Base-by-base conservation (phyloP, 2,888 invertebrate genomes). In the Plebejus argus region DNA sequence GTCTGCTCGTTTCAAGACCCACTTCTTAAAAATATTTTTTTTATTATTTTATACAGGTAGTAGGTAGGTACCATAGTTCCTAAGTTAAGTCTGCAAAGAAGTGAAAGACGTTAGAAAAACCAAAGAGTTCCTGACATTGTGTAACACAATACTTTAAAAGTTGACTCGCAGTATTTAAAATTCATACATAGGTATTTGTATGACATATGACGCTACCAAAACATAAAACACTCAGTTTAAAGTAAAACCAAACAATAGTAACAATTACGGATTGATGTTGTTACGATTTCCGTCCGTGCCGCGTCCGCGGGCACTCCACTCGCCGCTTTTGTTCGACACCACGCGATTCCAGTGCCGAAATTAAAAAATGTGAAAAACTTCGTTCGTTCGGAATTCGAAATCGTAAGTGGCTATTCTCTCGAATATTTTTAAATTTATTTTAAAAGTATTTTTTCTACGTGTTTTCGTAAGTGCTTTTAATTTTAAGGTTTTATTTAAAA, bases 241-340 rank as follows among this genome's bases (percentile, higher is more conserved):
- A 72, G 72, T 72, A 10, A 72, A 45, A 72, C 45, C 72, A 72
- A 72, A 72, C 72, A 72, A 72, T 72, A 72, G 39, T 45, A 72
- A 45, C 72, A 45, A 72, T 72, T 72, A 72, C 71, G 35, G 45
- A 71, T 45, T 71, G 71, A 71, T 71, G 45, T n/a, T 35, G 39
- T 71, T 72, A 72, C 72, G 45, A 72, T 72, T 45, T 72, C 72
- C 72, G 72, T 45, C 72, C 72, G 72, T 12, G 72, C 20, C 72
- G 20, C 39, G 49, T 39, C 72, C 49, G 72, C 72, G 72, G 23
- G n/a, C 71, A 72, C 72, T 72, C 45, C 72, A 39, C 72, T 72
- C 72, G 23, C 45, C 72, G 72, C 72, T 61, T 45, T 72, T 45
- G 72, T 45, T 12, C 12, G 20, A 72, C 23, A 20, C 20, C 72